Evolutionary conservation across 2,797 vertebrate species (phyloP).

Genomic region (Acanthurus tractus): DNA sequence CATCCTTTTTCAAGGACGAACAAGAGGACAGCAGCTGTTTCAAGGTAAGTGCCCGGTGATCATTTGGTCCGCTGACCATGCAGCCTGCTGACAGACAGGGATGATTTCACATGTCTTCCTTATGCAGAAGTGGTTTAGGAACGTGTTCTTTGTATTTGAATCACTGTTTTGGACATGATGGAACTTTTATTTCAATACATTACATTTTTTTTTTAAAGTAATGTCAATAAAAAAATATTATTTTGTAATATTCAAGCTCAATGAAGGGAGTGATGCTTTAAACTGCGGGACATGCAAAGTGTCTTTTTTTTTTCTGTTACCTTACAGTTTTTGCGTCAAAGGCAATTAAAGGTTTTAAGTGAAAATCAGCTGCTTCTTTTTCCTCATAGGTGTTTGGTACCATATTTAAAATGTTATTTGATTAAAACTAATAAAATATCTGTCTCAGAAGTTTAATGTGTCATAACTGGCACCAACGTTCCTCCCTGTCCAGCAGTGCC

Average conservation of each 20-base stretch:
- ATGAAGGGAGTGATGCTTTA: slow-evolving; percentile 21
- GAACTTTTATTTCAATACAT: background rate
- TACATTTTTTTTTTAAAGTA: too few species aligned
- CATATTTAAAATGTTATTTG: background rate
- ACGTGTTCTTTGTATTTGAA: too few species aligned
- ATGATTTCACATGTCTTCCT: too few species aligned
- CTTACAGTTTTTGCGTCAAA: too few species aligned
- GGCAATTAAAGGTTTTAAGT: too few species aligned
- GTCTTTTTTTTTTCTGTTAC: slow-evolving; percentile 1
- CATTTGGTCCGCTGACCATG: slow-evolving; percentile 9
- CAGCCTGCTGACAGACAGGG: slow-evolving; percentile 20
- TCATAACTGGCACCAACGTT: background rate
- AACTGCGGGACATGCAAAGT: slow-evolving; percentile 15
- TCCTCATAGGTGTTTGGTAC: background rate
- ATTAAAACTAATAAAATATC: background rate
- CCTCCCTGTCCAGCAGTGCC: background rate
- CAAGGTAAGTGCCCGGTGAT: slow-evolving; percentile 80
- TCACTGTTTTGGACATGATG: background rate
- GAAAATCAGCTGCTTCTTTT: background rate
- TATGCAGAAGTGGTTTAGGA: background rate
- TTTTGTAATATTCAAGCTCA: background rate
- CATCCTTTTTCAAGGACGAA: slow-evolving; percentile 76
- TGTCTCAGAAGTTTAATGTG: background rate
- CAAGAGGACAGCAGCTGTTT: slow-evolving; percentile 74
- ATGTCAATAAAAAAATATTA: background rate